Percentiles rank a stretch among this genome's conserved stretches.
phyloP scores from a whole-genome alignment of 2,113 vertebrate genomes.

The Nothocercus nigrocapillus region DNA sequence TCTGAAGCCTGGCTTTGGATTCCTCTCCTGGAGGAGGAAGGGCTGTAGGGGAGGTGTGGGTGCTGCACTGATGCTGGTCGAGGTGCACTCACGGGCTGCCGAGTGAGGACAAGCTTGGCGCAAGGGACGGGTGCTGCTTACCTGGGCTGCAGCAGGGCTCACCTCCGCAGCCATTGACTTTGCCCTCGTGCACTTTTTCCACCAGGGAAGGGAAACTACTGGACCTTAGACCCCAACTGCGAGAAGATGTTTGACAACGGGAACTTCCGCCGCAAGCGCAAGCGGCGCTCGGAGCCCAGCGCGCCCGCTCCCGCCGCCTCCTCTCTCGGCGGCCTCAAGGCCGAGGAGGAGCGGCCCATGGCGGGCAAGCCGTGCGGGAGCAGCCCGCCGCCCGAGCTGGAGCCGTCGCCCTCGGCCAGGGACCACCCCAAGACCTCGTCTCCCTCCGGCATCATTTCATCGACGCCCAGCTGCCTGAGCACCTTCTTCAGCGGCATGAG shows the following conservation, averaged over 20 bases:
- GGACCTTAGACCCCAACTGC: conserved; percentile 98
- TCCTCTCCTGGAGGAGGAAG: background rate
- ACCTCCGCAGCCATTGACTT: background rate
- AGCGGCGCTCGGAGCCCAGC: conserved; percentile 87
- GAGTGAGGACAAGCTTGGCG: background rate
- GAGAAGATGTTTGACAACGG: conserved; percentile 99
- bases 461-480: conserved; percentile 86
- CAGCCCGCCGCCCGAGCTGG: conserved; percentile 81
- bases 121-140: background rate
- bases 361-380: conserved; percentile 72
- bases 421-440: conserved; percentile 85
- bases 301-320: background rate
- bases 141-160: background rate
- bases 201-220: conserved; percentile 97
- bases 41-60: background rate
- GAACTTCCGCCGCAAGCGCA: conserved; percentile 95
- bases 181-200: background rate
- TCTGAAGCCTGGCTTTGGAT: background rate
- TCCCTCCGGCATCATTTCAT: conserved; percentile 77
- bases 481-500: conserved; percentile 93
- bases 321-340: conserved; percentile 73
- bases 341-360: conserved; percentile 78
- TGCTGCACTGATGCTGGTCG: background rate
- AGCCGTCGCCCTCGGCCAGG: conserved; percentile 83
- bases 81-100: background rate